Evolutionary conservation across 92 coral and sea anemone species (phyloP).

Genomic region (Epizoanthus scotinus): DNA sequence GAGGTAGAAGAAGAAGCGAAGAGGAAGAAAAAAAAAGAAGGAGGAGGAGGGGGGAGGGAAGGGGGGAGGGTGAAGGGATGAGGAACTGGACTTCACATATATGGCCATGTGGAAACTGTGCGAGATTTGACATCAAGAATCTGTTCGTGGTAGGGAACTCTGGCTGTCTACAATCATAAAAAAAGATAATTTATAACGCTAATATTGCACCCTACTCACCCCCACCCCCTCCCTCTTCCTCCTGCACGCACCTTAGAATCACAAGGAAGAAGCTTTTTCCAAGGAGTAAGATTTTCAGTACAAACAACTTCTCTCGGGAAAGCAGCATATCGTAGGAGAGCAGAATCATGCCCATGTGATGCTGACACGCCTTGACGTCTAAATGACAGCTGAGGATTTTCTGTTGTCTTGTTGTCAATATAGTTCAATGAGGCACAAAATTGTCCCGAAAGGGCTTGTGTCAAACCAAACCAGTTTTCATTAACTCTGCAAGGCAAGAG

Average conservation of each 20-base stretch:
- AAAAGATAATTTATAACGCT: no score
- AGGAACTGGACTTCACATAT: no score
- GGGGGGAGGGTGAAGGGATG: no score
- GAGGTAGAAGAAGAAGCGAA: no score
- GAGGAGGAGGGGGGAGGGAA: no score
- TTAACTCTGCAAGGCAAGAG: constrained; percentile 63
- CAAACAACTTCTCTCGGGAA: constrained; percentile 92
- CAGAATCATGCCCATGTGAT: constrained; percentile 52
- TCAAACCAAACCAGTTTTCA: constrained; percentile 91
- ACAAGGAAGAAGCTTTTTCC: constrained; percentile 98
- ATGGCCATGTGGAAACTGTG: no score
- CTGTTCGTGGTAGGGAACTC: no score
- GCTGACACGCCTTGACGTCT: constrained; percentile 83
- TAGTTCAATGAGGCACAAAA: constrained; percentile 98
- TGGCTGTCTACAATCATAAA: no score
- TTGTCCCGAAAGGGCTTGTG: constrained; percentile 95
- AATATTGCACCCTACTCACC: no score
- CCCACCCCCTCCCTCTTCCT: background rate
- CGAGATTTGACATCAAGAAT: no score
- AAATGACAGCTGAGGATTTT: constrained; percentile 84
- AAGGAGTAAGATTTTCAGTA: constrained; percentile 96
- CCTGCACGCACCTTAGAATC: constrained; percentile 83
- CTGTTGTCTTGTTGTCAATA: constrained; percentile 86
- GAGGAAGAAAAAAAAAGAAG: no score
- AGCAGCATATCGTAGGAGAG: constrained; percentile 83